Percentiles rank a stretch among this genome's conserved stretches.
These are phyloP conservation scores for Eptatretus atami DNA, from an alignment of 2,797 vertebrate genomes.

Conservation along the genomic window DNA sequence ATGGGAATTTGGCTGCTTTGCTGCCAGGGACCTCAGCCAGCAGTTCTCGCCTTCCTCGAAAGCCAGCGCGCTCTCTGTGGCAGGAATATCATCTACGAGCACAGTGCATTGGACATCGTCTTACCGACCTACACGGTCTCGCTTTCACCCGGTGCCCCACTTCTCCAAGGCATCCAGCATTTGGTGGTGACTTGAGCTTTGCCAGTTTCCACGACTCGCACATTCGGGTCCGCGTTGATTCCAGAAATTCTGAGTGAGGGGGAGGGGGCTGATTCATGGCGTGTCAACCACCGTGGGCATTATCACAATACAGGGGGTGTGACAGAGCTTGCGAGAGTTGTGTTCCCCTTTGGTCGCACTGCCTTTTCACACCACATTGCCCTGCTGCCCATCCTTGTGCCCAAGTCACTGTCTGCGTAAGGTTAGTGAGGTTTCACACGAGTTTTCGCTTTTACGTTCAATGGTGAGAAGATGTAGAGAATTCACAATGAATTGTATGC, in stretches of 20 bases:
- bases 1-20: too few relatives aligned
- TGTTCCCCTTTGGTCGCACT: slow-evolving; percentile 78
- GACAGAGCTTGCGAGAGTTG: slow-evolving; percentile 73
- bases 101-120: slow-evolving; percentile 78
- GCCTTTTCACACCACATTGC: slow-evolving; percentile 91
- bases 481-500: too few relatives aligned
- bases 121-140: slow-evolving; percentile 90
- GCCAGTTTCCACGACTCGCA: too few relatives aligned
- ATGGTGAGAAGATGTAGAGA: too few relatives aligned
- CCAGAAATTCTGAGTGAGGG: slow-evolving; percentile 57
- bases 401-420: slow-evolving; percentile 85
- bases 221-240: too few relatives aligned
- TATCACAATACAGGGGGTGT: slow-evolving; percentile 84
- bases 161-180: slow-evolving; percentile 82
- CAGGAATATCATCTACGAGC: slow-evolving; percentile 91
- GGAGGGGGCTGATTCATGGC: slow-evolving; percentile 81
- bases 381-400: slow-evolving; percentile 71
- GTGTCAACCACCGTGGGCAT: slow-evolving; percentile 77
- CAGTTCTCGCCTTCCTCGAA: slow-evolving; percentile 27
- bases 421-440: slow-evolving; percentile 8
- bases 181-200: slow-evolving; percentile 15
- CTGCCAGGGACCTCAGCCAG: too few relatives aligned
- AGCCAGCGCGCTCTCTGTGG: slow-evolving; percentile 46
- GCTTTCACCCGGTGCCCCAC: slow-evolving; percentile 70
- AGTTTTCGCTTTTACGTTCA: too few relatives aligned